These are phyloP conservation scores for Octopus sinensis DNA, from an alignment of 1,140 invertebrate genomes.

Conservation along the genomic window DNA sequence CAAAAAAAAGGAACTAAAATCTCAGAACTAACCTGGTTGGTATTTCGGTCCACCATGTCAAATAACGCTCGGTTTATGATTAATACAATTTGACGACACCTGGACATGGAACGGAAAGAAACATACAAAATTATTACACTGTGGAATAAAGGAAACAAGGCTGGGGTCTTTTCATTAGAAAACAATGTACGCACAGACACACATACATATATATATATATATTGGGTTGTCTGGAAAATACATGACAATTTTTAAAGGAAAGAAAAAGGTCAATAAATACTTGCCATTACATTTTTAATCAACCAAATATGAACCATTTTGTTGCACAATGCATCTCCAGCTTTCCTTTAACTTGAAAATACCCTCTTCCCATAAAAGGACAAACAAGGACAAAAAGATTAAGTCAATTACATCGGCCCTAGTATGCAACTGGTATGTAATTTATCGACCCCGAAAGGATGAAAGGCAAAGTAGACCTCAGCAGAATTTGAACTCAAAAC, in stretches of 20 bases:
- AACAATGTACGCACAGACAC: neutral
- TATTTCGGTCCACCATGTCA: conserved; percentile 68
- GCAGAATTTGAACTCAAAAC: too few relatives aligned
- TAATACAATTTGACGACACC: conserved; percentile 88
- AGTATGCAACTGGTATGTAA: too few relatives aligned
- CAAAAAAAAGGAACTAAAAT: neutral
- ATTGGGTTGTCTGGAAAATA: neutral
- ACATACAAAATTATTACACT: conserved; percentile 55
- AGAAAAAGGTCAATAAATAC: too few relatives aligned
- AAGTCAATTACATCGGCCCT: too few relatives aligned
- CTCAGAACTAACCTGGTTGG: conserved; percentile 37
- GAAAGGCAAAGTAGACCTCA: too few relatives aligned
- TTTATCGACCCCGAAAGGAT: too few relatives aligned
- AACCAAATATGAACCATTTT: too few relatives aligned
- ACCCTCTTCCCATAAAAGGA: too few relatives aligned
- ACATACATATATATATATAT: neutral
- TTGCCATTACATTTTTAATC: too few relatives aligned
- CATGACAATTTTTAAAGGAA: neutral
- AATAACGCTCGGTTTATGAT: conserved; percentile 77
- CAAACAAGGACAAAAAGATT: too few relatives aligned
- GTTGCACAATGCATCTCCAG: too few relatives aligned
- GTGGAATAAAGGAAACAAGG: conserved; percentile 45
- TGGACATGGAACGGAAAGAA: conserved; percentile 57
- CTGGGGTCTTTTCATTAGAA: neutral
- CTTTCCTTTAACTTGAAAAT: neutral